Percentiles rank a stretch among this genome's conserved stretches.
Evolutionary conservation across 1,140 invertebrate genomes (phyloP).

Genomic region (Drosophila jambulina): DNA sequence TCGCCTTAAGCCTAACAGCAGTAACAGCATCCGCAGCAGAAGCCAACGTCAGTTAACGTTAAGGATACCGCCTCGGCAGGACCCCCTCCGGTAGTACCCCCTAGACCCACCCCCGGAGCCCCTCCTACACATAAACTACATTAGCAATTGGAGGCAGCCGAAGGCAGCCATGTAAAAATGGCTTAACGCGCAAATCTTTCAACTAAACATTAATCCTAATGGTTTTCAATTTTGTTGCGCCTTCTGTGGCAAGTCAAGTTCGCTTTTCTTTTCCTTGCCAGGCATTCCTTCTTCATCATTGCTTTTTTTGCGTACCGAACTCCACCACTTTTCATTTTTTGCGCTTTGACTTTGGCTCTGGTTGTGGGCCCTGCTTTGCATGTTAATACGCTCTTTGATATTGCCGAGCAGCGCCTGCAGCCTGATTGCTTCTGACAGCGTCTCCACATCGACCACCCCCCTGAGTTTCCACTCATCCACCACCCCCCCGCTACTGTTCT

Average conservation of each 20-base stretch:
- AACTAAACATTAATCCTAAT: slow-evolving; percentile 84
- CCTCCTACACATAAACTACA: slow-evolving; percentile 77
- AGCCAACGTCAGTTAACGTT: slow-evolving; percentile 76
- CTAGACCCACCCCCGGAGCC: neutral
- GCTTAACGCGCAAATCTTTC: slow-evolving; percentile 83
- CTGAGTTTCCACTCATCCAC: neutral
- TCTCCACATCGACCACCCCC: slow-evolving; percentile 8
- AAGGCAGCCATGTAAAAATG: slow-evolving; percentile 80
- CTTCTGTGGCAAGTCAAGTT: slow-evolving; percentile 78
- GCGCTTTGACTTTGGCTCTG: slow-evolving; percentile 39
- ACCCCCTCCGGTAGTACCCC: neutral
- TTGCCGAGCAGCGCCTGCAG: slow-evolving; percentile 75
- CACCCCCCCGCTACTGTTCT: no score
- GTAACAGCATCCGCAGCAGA: slow-evolving; percentile 41
- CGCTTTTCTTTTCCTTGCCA: slow-evolving; percentile 14
- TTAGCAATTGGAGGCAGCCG: slow-evolving; percentile 70
- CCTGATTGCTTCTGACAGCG: slow-evolving; percentile 78
- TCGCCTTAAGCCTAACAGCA: slow-evolving; percentile 73
- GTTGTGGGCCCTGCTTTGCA: slow-evolving; percentile 74
- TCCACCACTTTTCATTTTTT: slow-evolving; percentile 29
- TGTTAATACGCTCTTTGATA: slow-evolving; percentile 83
- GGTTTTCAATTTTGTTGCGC: slow-evolving; percentile 77
- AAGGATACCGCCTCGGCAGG: slow-evolving; percentile 48
- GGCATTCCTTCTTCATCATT: slow-evolving; percentile 3
- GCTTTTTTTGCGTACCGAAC: slow-evolving; percentile 10